Percentiles rank a stretch among this genome's conserved stretches.
Conservation (phyloP, 2,888 invertebrate genomes). For the Myathropa florea region DNA sequence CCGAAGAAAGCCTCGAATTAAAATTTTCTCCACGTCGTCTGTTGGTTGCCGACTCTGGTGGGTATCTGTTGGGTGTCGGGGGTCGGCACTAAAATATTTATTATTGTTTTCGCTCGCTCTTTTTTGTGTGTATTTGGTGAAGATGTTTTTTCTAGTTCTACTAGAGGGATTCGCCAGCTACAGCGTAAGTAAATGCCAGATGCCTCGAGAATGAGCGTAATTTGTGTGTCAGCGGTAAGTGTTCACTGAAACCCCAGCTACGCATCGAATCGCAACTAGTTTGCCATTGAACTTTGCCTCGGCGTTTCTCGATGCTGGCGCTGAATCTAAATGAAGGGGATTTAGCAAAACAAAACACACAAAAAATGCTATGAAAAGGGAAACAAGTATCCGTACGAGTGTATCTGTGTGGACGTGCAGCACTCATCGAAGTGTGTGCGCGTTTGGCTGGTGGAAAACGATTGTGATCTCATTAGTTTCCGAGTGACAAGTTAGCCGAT, state of each 20-base stretch:
- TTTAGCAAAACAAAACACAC: slow-evolving; percentile 26
- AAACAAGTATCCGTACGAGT: no score
- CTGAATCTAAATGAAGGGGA: slow-evolving; percentile 58
- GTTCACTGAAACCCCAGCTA: no score
- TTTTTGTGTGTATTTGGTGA: slow-evolving; percentile 36
- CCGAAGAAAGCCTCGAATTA: slow-evolving; percentile 59
- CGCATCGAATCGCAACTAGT: slow-evolving; percentile 45
- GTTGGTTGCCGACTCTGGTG: not conserved
- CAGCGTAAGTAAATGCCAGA: slow-evolving; percentile 13
- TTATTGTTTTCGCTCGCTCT: slow-evolving; percentile 45
- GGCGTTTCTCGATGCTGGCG: slow-evolving; percentile 26
- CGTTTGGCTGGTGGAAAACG: slow-evolving; percentile 35
- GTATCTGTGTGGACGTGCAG: no score
- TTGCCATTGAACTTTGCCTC: slow-evolving; percentile 65
- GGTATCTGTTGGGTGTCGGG: not conserved
- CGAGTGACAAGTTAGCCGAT: slow-evolving; percentile 36
- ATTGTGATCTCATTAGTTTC: slow-evolving; percentile 66
- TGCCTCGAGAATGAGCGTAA: slow-evolving; percentile 5
- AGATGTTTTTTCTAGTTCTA: slow-evolving; percentile 15
- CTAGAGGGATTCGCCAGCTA: not conserved
- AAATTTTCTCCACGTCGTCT: slow-evolving; percentile 57
- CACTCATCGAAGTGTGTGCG: no score
- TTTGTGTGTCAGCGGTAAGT: slow-evolving; percentile 45
- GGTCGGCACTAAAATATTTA: slow-evolving; percentile 47
- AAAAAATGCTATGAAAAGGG: not conserved